Percentiles rank a stretch among this genome's conserved stretches.
phyloP scores from a whole-genome alignment of 2,113 vertebrate genomes.

The Bujurquina vittata region DNA sequence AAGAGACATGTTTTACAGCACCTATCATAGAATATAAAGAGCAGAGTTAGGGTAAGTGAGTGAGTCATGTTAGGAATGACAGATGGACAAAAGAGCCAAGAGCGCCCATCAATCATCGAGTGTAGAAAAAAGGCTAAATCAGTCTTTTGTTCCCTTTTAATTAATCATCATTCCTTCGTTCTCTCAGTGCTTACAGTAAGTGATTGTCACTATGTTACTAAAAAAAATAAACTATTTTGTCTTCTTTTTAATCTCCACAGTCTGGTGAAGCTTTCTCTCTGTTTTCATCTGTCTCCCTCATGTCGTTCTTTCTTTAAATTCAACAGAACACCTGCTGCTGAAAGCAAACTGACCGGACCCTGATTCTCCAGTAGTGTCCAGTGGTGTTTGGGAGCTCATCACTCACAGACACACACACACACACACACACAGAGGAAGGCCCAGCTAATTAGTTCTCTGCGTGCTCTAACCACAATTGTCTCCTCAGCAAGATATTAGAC shows the following conservation, averaged over 20 bases:
- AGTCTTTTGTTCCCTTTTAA: slow-evolving; percentile 2
- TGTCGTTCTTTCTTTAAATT: not conserved
- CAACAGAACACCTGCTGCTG: not conserved
- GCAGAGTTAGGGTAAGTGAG: not conserved
- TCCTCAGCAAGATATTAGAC: slow-evolving; percentile 18
- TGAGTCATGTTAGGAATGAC: slow-evolving; percentile 51
- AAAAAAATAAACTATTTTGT: not conserved
- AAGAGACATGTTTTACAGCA: slow-evolving; percentile 17
- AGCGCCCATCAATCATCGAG: slow-evolving; percentile 29
- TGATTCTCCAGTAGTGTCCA: slow-evolving; percentile 18
- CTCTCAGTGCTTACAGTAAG: not conserved
- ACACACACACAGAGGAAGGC: slow-evolving; percentile 12
- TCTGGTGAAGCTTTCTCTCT: too few relatives aligned
- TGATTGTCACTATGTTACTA: not conserved
- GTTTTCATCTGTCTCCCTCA: not conserved
- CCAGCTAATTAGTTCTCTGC: slow-evolving; percentile 35
- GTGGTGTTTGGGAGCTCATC: slow-evolving; percentile 26
- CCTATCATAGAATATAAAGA: slow-evolving; percentile 32
- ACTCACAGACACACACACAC: not conserved
- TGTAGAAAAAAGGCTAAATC: slow-evolving; percentile 1
- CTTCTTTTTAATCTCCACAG: not conserved
- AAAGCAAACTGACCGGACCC: not conserved
- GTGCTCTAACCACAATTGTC: slow-evolving; percentile 16
- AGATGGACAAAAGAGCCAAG: slow-evolving; percentile 38
- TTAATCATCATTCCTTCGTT: not conserved